Conservation (phyloP, 1,140 invertebrate species). For the Aporrectodea caliginosa region DNA sequence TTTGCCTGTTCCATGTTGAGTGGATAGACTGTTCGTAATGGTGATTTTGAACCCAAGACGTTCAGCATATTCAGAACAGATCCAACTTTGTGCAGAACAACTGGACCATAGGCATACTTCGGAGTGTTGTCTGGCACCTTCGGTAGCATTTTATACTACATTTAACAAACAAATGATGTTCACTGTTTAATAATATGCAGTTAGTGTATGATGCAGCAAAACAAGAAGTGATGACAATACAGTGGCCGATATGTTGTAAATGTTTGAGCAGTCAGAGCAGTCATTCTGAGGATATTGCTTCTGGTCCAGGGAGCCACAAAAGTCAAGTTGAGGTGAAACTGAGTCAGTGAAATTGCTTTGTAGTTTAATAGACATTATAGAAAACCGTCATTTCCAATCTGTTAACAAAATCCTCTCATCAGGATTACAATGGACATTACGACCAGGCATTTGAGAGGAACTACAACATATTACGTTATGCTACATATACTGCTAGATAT, state of each 20-base stretch:
- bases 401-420: conserved; percentile 92
- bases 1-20: conserved; percentile 8
- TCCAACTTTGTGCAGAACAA: conserved; percentile 16
- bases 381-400: conserved; percentile 97
- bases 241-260: too few species aligned
- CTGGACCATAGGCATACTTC: conserved; percentile 19
- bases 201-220: too few species aligned
- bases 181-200: conserved; percentile 84
- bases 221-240: too few species aligned
- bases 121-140: background rate
- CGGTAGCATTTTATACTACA: conserved; percentile 18
- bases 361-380: too few species aligned
- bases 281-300: too few species aligned
- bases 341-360: too few species aligned
- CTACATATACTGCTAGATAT: background rate
- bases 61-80: background rate
- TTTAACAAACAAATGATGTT: background rate
- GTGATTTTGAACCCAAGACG: background rate
- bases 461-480: background rate
- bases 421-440: conserved; percentile 97
- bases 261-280: too few species aligned
- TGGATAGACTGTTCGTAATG: background rate
- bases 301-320: too few species aligned
- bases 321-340: too few species aligned
- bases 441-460: conserved; percentile 81